These are phyloP conservation scores for Pardalotus punctatus DNA, from an alignment of 2,113 vertebrate species.

Conservation along the genomic window DNA sequence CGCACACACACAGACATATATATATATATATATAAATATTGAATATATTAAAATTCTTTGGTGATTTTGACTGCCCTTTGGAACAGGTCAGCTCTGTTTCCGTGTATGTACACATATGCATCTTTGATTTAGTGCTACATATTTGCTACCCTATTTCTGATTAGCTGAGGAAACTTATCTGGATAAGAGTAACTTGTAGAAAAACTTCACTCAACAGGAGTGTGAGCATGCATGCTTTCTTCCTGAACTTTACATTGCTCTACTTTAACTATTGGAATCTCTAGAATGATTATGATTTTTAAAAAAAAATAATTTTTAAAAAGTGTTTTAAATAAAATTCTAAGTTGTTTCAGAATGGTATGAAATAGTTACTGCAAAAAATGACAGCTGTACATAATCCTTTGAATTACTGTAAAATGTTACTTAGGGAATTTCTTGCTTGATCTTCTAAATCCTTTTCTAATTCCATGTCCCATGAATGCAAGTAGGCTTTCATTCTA, in stretches of 20 bases:
- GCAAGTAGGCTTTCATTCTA: not conserved
- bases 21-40: not conserved
- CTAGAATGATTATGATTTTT: not conserved
- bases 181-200: not conserved
- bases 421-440: not conserved
- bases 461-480: not conserved
- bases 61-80: not conserved
- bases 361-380: not conserved
- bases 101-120: rapidly evolving
- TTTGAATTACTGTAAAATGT: not conserved
- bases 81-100: not conserved
- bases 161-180: not conserved
- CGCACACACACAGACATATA: too few relatives aligned
- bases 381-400: not conserved
- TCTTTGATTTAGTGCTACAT: not conserved
- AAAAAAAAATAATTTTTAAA: not conserved
- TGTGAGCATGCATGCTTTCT: not conserved
- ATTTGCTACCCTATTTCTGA: not conserved
- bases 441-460: not conserved
- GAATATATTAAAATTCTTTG: not conserved
- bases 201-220: not conserved
- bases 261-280: not conserved
- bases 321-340: not conserved
- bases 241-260: not conserved
- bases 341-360: not conserved